phyloP scores from a whole-genome alignment of 30 jellyfish, hydroid and myxozoan species.

The Chrysaora quinquecirrha region DNA sequence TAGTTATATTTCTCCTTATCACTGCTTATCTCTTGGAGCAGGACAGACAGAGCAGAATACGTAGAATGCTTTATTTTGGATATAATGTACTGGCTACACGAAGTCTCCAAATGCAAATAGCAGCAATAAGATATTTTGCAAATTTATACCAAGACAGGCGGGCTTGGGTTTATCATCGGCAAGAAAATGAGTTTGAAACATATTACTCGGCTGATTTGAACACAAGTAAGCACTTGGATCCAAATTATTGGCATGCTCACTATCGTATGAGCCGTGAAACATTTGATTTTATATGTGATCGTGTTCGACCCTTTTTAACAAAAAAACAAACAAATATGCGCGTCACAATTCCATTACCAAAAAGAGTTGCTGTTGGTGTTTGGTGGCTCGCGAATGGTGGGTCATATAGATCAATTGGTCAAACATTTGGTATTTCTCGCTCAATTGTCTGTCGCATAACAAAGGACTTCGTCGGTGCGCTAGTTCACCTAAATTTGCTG shows the following conservation, averaged over 20 bases:
- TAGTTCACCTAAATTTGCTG: slow-evolving; percentile 9
- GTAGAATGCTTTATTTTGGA: background rate
- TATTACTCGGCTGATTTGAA: slow-evolving; percentile 31
- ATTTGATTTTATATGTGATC: slow-evolving; percentile 20
- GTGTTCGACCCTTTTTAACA: background rate
- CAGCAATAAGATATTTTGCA: slow-evolving; percentile 17
- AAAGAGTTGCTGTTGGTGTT: slow-evolving; percentile 18
- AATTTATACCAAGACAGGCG: background rate
- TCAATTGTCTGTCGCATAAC: slow-evolving; percentile 29
- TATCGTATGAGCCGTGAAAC: slow-evolving; percentile 43
- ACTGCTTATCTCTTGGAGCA: background rate
- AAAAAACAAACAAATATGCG: background rate
- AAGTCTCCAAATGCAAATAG: background rate
- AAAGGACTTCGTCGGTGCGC: slow-evolving; percentile 40
- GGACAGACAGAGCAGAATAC: slow-evolving; percentile 16
- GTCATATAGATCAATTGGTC: slow-evolving; percentile 33
- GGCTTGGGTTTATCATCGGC: slow-evolving; percentile 51
- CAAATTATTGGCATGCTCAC: slow-evolving; percentile 33
- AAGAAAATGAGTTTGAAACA: slow-evolving; percentile 11
- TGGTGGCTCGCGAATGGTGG: slow-evolving; percentile 48
- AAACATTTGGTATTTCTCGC: slow-evolving; percentile 23
- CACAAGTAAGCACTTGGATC: slow-evolving; percentile 35
- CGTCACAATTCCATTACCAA: slow-evolving; percentile 14
- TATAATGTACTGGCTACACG: background rate
- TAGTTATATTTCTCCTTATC: background rate